Evolutionary conservation across 2,888 invertebrate species (phyloP).

Genomic region (Heliconius ismenius): DNA sequence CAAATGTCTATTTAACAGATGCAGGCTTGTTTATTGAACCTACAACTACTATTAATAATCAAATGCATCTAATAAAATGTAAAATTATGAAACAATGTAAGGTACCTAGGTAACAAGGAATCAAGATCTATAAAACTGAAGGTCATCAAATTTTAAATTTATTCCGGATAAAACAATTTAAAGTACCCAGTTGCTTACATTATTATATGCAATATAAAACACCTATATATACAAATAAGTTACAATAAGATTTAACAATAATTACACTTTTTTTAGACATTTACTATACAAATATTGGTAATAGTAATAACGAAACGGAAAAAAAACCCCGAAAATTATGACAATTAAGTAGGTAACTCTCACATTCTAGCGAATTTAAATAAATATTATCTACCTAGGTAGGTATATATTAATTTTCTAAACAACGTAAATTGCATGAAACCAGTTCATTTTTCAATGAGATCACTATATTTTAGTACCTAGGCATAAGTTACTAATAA

Average conservation of each 20-base stretch:
- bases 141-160: too few relatives aligned
- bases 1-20: background rate
- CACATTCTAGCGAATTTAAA: background rate
- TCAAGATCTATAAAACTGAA: background rate
- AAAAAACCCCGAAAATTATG: background rate
- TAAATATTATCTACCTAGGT: background rate
- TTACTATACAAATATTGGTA: background rate
- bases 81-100: background rate
- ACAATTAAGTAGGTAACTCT: background rate
- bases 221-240: background rate
- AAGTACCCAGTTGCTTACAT: background rate
- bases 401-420: background rate
- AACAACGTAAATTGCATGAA: background rate
- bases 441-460: background rate
- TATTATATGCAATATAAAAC: constrained; percentile 7
- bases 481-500: background rate
- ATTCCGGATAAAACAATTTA: too few relatives aligned
- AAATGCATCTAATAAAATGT: background rate
- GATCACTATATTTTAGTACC: background rate
- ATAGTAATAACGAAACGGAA: background rate
- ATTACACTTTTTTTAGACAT: background rate
- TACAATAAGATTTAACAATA: constrained; percentile 20
- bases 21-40: background rate
- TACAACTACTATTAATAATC: background rate
- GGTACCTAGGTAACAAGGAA: background rate